Base-by-base conservation (phyloP, 1,140 invertebrate species). In the Hylaeus anthracinus region DNA sequence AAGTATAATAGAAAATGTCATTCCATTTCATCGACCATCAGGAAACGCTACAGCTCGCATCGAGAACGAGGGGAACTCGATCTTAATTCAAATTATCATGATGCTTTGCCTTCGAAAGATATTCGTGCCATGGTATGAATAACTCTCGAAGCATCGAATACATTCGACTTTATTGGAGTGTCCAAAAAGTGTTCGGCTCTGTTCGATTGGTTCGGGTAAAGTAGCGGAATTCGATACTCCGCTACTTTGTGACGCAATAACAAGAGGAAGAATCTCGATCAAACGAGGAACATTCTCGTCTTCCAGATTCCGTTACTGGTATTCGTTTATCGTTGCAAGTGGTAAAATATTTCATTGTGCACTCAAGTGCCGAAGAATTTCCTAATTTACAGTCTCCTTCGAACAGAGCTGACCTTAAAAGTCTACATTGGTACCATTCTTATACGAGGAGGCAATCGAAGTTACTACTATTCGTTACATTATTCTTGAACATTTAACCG, bases 211-310 rank as follows among this genome's bases (percentile, higher is more conserved):
- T 75, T 67, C 77, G 53, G 53, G 58, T 53, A 73, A 81, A 76
- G 82, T 85, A 81, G 61, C 58, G 84, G 83, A 86, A 86, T 86
- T 77, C 84, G 79, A 82, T 86, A 86, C 83, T 79, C 65, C 51
- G 83, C 41, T 84, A 84, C 83, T 85, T 85, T 85, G 82, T 76
- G 82, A 72, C 48, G 72, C 60, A 72, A 71, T 58, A 58, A 51
- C 74, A 70, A 70, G 53, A 55, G 58, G 74, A 74, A 85, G 58
- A 79, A 85, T 74, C 60, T 67, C 51, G 81, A 72, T 77, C 80
- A 58, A 79, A 77, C 79, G 61, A 53, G 51, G 12, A 51, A 63
- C 70, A 72, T 72, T 48, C 72, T 72, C 51, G 45, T 55, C 53
- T 43, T 43, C 37, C 3, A 71, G 67, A 78, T 78, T 78, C 67